Evolutionary conservation across 2,797 vertebrate genomes (phyloP).

Genomic region (Holocentrus rufus): DNA sequence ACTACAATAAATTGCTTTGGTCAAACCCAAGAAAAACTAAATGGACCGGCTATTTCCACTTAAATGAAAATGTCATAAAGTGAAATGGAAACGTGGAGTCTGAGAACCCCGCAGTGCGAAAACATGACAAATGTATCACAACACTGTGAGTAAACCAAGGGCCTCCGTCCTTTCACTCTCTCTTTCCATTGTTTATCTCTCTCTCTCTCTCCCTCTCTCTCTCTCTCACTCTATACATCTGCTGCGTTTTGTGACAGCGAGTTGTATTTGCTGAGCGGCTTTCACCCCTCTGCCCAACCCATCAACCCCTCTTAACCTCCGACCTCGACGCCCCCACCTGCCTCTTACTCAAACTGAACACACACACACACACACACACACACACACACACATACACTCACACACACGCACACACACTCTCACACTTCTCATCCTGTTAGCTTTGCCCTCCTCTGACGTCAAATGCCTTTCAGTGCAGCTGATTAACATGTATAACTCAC

Average conservation of each 20-base stretch:
- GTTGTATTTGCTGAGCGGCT: constrained; percentile 71
- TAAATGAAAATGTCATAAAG: constrained; percentile 31
- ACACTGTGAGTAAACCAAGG: constrained; percentile 64
- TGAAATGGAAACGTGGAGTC: constrained; percentile 59
- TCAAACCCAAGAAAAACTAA: not conserved
- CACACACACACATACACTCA: not conserved
- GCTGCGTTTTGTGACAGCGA: constrained; percentile 59
- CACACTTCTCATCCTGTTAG: constrained; percentile 54
- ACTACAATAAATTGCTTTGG: not conserved
- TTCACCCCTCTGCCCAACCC: constrained; percentile 41
- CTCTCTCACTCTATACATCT: constrained; percentile 44
- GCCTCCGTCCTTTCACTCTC: constrained; percentile 54
- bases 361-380: constrained; percentile 25
- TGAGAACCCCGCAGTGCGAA: constrained; percentile 60
- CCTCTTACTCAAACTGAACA: constrained; percentile 30
- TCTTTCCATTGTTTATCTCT: constrained; percentile 27
- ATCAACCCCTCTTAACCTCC: constrained; percentile 63
- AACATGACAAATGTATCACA: constrained; percentile 75
- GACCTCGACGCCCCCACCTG: constrained; percentile 64
- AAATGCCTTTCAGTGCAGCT: constrained; percentile 55
- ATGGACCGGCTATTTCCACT: constrained; percentile 14
- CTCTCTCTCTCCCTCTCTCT: constrained; percentile 28
- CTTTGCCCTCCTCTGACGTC: constrained; percentile 72
- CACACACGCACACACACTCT: too few relatives aligned
- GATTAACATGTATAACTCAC: constrained; percentile 62